Conservation (phyloP, 2,113 vertebrate genomes). For the Phyllopteryx taeniolatus region DNA sequence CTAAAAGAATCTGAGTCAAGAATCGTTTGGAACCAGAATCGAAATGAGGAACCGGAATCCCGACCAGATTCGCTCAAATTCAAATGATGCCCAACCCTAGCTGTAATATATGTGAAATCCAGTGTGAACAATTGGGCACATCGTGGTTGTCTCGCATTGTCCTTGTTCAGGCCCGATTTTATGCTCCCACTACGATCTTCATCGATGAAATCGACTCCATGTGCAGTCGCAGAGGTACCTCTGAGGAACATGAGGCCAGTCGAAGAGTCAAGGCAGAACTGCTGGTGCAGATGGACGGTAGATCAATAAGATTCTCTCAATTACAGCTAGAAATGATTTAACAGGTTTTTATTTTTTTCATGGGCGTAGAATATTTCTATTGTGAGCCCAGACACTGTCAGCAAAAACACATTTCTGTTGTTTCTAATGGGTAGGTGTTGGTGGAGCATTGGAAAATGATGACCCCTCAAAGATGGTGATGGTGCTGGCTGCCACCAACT, state of each 20-base stretch:
- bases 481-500: conserved; percentile 97
- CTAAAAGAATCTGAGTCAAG: no score
- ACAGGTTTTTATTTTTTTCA: neutral
- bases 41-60: no score
- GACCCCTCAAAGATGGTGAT: conserved; percentile 99
- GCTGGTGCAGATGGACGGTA: conserved; percentile 98
- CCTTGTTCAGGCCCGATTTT: conserved; percentile 86
- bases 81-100: no score
- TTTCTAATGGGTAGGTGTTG: conserved; percentile 79
- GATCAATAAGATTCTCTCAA: neutral
- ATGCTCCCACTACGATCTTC: conserved; percentile 96
- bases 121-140: neutral
- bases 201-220: conserved; percentile 99
- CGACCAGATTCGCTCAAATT: no score
- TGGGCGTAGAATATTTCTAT: neutral
- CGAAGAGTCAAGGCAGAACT: conserved; percentile 94
- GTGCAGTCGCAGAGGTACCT: conserved; percentile 94
- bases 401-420: neutral
- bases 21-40: no score
- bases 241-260: conserved; percentile 96
- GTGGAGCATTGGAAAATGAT: conserved; percentile 88
- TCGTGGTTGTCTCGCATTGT: neutral
- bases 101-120: neutral
- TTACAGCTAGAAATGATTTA: neutral
- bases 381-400: neutral